These are phyloP conservation scores for Catonia carolina DNA, from an alignment of 2,888 invertebrate species.

Conservation along the genomic window DNA sequence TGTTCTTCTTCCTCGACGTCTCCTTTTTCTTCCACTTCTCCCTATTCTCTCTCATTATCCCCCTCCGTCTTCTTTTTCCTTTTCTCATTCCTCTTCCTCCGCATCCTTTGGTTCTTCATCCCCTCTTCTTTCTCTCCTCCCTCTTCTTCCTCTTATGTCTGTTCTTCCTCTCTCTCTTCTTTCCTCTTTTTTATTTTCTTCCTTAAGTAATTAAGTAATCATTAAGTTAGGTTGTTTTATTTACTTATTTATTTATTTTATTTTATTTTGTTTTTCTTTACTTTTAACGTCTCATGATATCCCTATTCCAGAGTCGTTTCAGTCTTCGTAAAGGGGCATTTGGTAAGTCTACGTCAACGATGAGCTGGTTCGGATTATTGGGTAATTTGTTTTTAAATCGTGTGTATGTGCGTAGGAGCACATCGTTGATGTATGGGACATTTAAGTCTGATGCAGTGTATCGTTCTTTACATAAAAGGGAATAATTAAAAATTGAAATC, in stretches of 20 bases:
- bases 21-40: background rate
- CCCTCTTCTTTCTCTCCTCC: background rate
- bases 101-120: background rate
- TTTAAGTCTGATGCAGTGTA: no score
- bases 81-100: background rate
- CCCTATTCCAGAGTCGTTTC: no score
- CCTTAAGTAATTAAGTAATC: background rate
- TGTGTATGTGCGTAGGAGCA: no score
- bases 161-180: background rate
- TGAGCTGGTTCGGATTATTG: no score
- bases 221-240: background rate
- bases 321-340: no score
- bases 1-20: background rate
- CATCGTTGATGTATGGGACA: no score
- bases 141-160: background rate
- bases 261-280: background rate
- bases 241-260: background rate
- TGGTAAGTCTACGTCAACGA: no score
- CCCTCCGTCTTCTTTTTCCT: background rate
- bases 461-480: no score
- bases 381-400: no score
- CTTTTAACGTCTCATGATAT: no score
- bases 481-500: no score
- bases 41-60: background rate
- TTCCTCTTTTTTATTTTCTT: background rate